Base-by-base conservation (phyloP, 2,797 vertebrate species). In the Nothura maculosa region DNA sequence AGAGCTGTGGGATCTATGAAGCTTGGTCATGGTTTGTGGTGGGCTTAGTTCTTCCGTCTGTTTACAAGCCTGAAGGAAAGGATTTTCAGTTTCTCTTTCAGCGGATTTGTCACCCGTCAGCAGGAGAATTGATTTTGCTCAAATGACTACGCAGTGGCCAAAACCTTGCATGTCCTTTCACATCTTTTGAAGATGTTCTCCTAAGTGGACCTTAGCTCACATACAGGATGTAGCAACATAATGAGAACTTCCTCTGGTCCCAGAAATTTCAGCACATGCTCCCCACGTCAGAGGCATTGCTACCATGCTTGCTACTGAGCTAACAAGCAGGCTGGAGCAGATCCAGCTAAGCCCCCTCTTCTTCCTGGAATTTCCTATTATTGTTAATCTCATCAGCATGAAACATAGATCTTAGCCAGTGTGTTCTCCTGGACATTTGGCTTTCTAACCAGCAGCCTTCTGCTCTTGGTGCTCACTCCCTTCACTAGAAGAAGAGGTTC, bases 311-410 rank as follows among this genome's bases (percentile, higher is more conserved):
- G 0, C 43, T 40, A 22, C 25, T 66, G 69, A 82, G 22, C 15
- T 45, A 50, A 54, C 19, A 34, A 80, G 48, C 38, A 63, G 1
- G 1, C n/a, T 91, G 92, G 79, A 90, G 21, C 47, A 47, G 47
- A 36, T 94, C 88, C 88, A 96, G 47, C 63, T 67, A 90, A 85
- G 55, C 40, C 76, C 62, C 76, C 25, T 90, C 43, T 78, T 76
- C 79, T 94, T 78, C 84, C 43, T 6, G 1, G 93, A 96, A 92
- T 92, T 95, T 96, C 95, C 96, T 94, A 95, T 94, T 87, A 96
- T 95, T 96, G 95, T 95, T 96, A 57, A 76, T 63, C 61, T 81
- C 76, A 85, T 32, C 55, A 48, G 63, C 72, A n/a, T 62, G 55
- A 89, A 94, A 57, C 28, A 20, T 11, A 61, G 58, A 62, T 45